These are phyloP conservation scores for Dimorphilus gyrociliatus DNA, from an alignment of 2,888 invertebrate species.

Conservation along the genomic window DNA sequence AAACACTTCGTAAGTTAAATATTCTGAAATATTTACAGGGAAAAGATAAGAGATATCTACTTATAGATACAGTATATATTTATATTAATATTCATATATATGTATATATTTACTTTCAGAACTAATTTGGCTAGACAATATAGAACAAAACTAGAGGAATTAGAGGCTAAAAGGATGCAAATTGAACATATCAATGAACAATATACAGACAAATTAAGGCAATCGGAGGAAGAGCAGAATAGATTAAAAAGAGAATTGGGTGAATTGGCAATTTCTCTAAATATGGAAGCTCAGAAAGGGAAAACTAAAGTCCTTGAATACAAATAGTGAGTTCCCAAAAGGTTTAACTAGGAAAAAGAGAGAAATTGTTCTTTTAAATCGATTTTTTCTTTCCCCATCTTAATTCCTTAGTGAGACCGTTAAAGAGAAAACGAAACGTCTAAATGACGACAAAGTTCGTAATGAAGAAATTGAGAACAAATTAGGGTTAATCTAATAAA, in stretches of 20 bases:
- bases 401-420: constrained; percentile 14
- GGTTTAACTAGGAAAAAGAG: too few relatives aligned
- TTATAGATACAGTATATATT: too few relatives aligned
- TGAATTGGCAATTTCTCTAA: constrained; percentile 27
- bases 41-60: too few relatives aligned
- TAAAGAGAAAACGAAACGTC: constrained; percentile 14
- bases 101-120: too few relatives aligned
- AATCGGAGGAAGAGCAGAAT: constrained; percentile 24
- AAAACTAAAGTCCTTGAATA: constrained; percentile 16
- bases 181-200: constrained; percentile 20
- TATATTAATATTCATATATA: too few relatives aligned
- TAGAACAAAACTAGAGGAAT: constrained; percentile 20
- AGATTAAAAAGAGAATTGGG: constrained; percentile 28
- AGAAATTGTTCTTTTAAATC: too few relatives aligned
- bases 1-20: too few relatives aligned
- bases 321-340: constrained; percentile 12
- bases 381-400: too few relatives aligned
- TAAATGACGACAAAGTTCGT: constrained; percentile 16
- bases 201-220: constrained; percentile 22
- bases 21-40: too few relatives aligned
- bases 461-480: constrained; percentile 20
- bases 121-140: constrained; percentile 23
- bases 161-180: constrained; percentile 26
- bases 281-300: constrained; percentile 34
- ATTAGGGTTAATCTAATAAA: constrained; percentile 18